phyloP scores from a whole-genome alignment of 2,113 vertebrate genomes.

The Pangasianodon gigas region DNA sequence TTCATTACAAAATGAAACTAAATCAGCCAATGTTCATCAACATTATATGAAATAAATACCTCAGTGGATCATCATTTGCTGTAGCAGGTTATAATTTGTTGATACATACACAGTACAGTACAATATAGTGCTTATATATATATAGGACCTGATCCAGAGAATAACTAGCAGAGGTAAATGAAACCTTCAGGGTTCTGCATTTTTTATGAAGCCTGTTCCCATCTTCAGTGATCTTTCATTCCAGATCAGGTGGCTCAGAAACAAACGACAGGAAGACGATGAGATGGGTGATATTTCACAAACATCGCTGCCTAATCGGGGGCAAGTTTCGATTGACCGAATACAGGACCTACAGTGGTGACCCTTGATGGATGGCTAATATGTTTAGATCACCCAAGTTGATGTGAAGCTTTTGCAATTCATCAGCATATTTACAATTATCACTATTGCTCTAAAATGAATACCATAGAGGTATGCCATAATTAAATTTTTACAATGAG shows the following conservation, averaged over 20 bases:
- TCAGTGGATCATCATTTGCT: background rate
- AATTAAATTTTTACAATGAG: background rate
- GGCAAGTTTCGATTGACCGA: constrained; percentile 23
- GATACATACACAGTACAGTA: background rate
- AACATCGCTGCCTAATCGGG: constrained; percentile 41
- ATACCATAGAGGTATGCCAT: background rate
- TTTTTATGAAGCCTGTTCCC: constrained; percentile 64
- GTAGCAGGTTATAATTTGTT: background rate
- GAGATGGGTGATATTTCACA: constrained; percentile 39
- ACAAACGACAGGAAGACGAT: constrained; percentile 53
- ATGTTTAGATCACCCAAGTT: background rate
- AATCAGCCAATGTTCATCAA: background rate
- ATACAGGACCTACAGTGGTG: constrained; percentile 39
- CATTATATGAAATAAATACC: background rate
- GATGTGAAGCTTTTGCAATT: background rate
- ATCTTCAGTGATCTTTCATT: constrained; percentile 53
- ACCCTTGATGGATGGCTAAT: constrained; percentile 1
- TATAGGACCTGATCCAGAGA: background rate
- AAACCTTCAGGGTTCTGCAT: constrained; percentile 66
- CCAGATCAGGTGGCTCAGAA: constrained; percentile 59
- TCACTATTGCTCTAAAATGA: background rate
- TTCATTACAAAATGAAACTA: background rate
- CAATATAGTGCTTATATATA: background rate
- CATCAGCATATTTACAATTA: background rate
- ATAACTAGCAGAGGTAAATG: constrained; percentile 28